phyloP scores from a whole-genome alignment of 2,797 vertebrate species.

The Naso thynnoides region DNA sequence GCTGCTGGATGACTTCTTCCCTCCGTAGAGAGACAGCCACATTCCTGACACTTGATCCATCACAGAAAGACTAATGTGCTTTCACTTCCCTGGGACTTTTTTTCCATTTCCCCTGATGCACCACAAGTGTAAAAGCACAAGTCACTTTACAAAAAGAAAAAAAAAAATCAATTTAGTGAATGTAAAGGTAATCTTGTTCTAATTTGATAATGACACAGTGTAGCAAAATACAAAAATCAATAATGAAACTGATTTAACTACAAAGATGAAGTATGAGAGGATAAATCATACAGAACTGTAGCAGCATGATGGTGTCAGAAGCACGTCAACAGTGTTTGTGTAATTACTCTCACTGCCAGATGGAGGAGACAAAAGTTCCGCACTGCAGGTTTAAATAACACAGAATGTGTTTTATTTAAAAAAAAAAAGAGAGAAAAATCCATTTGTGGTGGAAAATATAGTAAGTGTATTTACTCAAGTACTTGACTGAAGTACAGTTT shows the following conservation, averaged over 20 bases:
- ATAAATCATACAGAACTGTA: too few species aligned
- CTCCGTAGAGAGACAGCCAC: conserved; percentile 6
- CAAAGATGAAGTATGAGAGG: neutral
- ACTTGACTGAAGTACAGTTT: too few species aligned
- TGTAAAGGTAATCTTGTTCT: neutral
- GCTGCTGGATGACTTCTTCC: conserved; percentile 7
- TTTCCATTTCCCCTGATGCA: conserved; percentile 13
- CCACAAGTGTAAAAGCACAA: neutral
- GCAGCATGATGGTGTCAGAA: too few species aligned
- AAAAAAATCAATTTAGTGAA: conserved; percentile 10
- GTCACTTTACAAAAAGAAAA: conserved; percentile 18
- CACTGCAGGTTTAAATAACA: too few species aligned
- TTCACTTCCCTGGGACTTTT: neutral
- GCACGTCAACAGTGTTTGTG: too few species aligned
- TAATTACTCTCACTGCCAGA: too few species aligned
- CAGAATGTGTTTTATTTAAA: too few species aligned
- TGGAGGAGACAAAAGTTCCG: too few species aligned
- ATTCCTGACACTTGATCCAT: conserved; percentile 16
- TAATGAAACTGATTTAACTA: conserved; percentile 5
- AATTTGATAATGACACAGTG: neutral
- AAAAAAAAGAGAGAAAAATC: too few species aligned
- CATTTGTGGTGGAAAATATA: too few species aligned
- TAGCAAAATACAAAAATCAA: neutral
- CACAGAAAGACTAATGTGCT: neutral
- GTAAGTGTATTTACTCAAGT: too few species aligned